A percentile compares a stretch with the other conserved stretches of the same genome.
phyloP scores from a whole-genome alignment of 2,888 invertebrate genomes.

The Eurytoma adleriae region DNA sequence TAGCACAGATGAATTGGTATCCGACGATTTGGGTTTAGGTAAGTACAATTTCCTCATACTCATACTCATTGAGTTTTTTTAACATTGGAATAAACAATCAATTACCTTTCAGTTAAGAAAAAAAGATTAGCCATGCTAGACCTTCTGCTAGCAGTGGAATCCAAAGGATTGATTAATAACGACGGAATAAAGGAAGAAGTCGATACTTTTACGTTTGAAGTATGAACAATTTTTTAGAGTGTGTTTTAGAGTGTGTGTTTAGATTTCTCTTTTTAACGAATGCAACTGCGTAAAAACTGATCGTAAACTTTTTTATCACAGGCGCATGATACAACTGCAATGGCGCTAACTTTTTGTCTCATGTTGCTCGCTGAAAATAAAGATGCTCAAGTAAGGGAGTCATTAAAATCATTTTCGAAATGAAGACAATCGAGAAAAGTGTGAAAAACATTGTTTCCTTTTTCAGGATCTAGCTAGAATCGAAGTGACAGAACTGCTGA shows the following conservation, averaged over 20 bases:
- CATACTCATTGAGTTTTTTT: not conserved
- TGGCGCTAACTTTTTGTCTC: slow-evolving; percentile 77
- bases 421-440: not conserved
- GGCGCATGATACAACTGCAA: slow-evolving; percentile 82
- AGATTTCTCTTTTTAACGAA: slow-evolving; percentile 56
- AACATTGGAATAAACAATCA: too few species aligned
- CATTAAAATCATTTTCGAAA: not conserved
- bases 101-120: not conserved
- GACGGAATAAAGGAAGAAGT: slow-evolving; percentile 70
- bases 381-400: slow-evolving; percentile 66
- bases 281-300: too few species aligned
- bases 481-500: slow-evolving; percentile 73
- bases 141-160: slow-evolving; percentile 64
- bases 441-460: not conserved
- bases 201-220: slow-evolving; percentile 68
- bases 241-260: too few species aligned
- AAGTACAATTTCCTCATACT: too few species aligned
- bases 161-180: slow-evolving; percentile 63
- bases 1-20: not conserved
- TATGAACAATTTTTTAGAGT: not conserved
- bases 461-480: slow-evolving; percentile 59
- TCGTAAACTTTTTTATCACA: slow-evolving; percentile 63
- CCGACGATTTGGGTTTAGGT: too few species aligned
- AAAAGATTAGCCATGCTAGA: slow-evolving; percentile 69
- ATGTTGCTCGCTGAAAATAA: slow-evolving; percentile 76